phyloP scores from a whole-genome alignment of 2,888 invertebrate genomes.

The Danaus chrysippus region DNA sequence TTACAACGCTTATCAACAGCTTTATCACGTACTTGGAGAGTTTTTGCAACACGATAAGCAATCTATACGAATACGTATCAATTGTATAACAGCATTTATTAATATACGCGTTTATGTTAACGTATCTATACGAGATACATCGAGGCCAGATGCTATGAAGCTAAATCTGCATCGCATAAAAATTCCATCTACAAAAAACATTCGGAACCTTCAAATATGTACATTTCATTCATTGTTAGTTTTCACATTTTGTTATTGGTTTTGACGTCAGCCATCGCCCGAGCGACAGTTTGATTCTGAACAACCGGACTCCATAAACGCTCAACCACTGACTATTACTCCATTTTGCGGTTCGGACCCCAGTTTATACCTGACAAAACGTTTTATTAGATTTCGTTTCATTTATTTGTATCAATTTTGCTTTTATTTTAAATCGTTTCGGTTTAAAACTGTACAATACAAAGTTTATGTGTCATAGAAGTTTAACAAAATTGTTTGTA shows the following conservation, averaged over 20 bases:
- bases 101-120: conserved; percentile 18
- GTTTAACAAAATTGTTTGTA: no score
- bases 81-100: conserved; percentile 16
- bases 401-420: neutral
- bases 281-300: conserved; percentile 23
- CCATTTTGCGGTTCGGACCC: conserved; percentile 23
- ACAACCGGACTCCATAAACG: conserved; percentile 20
- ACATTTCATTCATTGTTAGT: conserved; percentile 18
- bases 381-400: conserved; percentile 11
- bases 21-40: conserved; percentile 29
- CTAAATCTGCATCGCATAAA: conserved; percentile 17
- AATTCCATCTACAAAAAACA: conserved; percentile 19
- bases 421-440: no score
- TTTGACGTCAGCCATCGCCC: conserved; percentile 8
- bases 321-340: conserved; percentile 27
- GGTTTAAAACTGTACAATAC: no score
- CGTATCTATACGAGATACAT: neutral
- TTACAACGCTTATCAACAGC: conserved; percentile 23
- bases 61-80: conserved; percentile 27
- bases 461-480: no score
- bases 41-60: conserved; percentile 34
- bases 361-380: conserved; percentile 18
- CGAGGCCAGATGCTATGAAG: conserved; percentile 14
- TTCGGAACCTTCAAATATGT: conserved; percentile 17
- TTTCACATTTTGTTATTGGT: conserved; percentile 11